These are phyloP conservation scores for Hoplias malabaricus DNA, from an alignment of 2,113 vertebrate genomes.

Conservation along the genomic window DNA sequence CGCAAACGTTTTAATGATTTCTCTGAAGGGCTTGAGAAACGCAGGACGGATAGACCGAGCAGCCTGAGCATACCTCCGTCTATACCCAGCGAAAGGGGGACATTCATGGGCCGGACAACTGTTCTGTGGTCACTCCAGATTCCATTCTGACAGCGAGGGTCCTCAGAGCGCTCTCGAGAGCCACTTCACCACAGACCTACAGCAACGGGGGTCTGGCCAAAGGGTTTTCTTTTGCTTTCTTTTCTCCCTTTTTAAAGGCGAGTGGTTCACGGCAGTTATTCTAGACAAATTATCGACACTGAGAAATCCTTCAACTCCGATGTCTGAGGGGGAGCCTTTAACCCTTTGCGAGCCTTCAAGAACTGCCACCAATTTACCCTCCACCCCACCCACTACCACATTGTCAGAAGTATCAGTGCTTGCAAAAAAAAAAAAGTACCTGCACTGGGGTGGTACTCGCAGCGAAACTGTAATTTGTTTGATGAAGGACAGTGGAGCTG, in stretches of 20 bases:
- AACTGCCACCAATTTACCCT: conserved; percentile 57
- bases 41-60: conserved; percentile 35
- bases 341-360: conserved; percentile 69
- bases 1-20: not conserved
- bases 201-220: conserved; percentile 56
- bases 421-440: no score
- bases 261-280: conserved; percentile 62
- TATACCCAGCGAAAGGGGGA: conserved; percentile 30
- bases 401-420: not conserved
- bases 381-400: not conserved
- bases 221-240: conserved; percentile 51
- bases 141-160: conserved; percentile 78
- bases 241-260: conserved; percentile 38
- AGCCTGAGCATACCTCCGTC: conserved; percentile 30
- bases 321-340: conserved; percentile 67
- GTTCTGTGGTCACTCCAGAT: conserved; percentile 75
- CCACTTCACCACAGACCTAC: conserved; percentile 68
- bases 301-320: conserved; percentile 64
- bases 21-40: conserved; percentile 17
- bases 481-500: no score
- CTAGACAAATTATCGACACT: conserved; percentile 72
- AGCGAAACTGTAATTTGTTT: no score
- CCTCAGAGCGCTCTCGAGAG: conserved; percentile 71
- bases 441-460: no score
- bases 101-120: conserved; percentile 45